phyloP scores from a whole-genome alignment of 2,113 vertebrate species.

The Miniopterus natalensis region DNA sequence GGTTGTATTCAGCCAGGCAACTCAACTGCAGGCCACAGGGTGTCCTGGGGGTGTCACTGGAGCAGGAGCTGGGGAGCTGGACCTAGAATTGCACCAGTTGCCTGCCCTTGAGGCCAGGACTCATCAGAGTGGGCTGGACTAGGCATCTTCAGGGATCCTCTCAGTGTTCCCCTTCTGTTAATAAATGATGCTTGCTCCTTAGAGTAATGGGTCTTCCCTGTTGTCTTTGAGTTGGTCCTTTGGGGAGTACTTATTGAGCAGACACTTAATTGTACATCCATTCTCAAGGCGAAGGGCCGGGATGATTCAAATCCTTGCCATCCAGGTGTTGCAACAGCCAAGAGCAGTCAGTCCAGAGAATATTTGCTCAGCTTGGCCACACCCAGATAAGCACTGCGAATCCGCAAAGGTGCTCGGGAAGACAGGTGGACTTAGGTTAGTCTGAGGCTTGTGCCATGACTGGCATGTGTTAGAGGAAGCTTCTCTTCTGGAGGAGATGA shows the following conservation, averaged over 20 bases:
- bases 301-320: not conserved
- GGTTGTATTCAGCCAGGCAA: not conserved
- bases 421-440: not conserved
- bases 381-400: not conserved
- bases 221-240: not conserved
- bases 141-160: not conserved
- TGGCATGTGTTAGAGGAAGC: not conserved
- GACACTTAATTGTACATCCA: not conserved
- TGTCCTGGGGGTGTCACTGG: not conserved
- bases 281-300: not conserved
- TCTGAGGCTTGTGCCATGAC: no score
- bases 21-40: not conserved
- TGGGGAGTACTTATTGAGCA: not conserved
- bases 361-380: not conserved
- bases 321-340: rapidly evolving
- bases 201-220: not conserved
- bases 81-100: not conserved
- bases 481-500: not conserved
- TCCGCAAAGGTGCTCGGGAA: not conserved
- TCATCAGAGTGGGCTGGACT: not conserved
- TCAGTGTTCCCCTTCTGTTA: rapidly evolving
- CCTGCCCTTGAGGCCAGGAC: not conserved
- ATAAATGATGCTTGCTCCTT: not conserved
- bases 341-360: not conserved
- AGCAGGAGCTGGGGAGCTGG: not conserved